Base-by-base conservation (phyloP, 2,113 vertebrate species). In the Lutjanus erythropterus region DNA sequence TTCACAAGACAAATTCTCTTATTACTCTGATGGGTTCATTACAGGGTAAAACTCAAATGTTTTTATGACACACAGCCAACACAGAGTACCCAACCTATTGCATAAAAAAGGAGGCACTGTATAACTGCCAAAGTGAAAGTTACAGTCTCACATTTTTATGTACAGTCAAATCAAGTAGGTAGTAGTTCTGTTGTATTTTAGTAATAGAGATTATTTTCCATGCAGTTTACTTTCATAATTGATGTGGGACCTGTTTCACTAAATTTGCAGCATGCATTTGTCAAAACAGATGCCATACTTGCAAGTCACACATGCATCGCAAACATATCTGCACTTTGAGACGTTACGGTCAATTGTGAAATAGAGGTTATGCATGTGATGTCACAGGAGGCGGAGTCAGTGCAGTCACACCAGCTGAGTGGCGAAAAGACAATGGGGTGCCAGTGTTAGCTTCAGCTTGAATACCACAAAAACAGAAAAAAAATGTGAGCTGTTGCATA, bases 271-370 rank as follows among this genome's bases (percentile, higher is more conserved):
- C 21, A 61, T 33, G 8, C 21, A 11, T 9, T 12, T 27, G 29
- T 12, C 10, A 61, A 46, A 80, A 50, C 15, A 59, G 33, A 18
- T 18, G 1, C 0, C 14, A 29, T 39, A 44, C 21, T 9, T 71
- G 19, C 21, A 27, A 33, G 8, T 15, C 15, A 56, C 49, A n/a
- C 35, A 21, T 52, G 29, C 19, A 49, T 49, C 4, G 2, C 21
- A 27, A 56, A 52, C 50, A 25, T 19, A 35, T 50, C 62, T 62
- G 19, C 19, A 47, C 27, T 71, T 71, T 76, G 23, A 65, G 39
- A 53, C 9, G 41, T 56, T 31, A 39, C 0, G 1, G 12, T 66
- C 23, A 59, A 37, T 65, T 58, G n/a, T 61, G n/a, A 73, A 69
- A 64, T 50, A 44, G n/a, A n/a, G n/a, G n/a, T n/a, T n/a, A n/a